A percentile compares a stretch with the other conserved stretches of the same genome.
These are phyloP conservation scores for Entomobrya multifasciata DNA, from an alignment of 2,888 invertebrate species.

Conservation along the genomic window DNA sequence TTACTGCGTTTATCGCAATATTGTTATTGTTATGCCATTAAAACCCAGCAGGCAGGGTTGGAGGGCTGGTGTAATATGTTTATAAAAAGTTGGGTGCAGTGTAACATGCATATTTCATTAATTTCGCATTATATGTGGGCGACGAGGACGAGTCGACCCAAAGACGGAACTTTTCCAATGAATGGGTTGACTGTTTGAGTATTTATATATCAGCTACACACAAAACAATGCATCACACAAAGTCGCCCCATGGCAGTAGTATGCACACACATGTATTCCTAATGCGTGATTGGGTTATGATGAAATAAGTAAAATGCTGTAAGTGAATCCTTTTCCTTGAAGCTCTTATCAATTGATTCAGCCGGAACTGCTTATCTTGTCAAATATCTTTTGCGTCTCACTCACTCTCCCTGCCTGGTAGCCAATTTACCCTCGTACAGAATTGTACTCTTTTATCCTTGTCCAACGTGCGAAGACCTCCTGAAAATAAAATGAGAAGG, in stretches of 20 bases:
- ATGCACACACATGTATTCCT: background rate
- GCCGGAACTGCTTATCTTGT: conserved; percentile 76
- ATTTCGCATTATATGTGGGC: conserved; percentile 22
- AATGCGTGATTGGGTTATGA: background rate
- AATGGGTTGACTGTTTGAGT: too few relatives aligned
- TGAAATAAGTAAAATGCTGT: conserved; percentile 35
- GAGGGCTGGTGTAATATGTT: background rate
- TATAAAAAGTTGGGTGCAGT: background rate
- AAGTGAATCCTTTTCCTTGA: conserved; percentile 59
- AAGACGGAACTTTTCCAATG: too few relatives aligned
- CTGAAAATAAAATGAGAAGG: background rate
- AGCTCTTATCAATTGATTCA: conserved; percentile 75
- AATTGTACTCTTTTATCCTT: background rate
- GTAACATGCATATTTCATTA: conserved; percentile 12
- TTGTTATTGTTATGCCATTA: background rate
- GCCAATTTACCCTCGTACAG: background rate
- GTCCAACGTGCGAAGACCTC: background rate
- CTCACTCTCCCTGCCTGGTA: conserved; percentile 42
- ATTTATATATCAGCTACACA: background rate
- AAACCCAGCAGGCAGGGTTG: background rate
- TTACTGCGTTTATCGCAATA: conserved; percentile 5
- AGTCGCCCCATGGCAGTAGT: background rate
- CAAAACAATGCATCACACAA: background rate
- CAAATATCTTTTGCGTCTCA: conserved; percentile 65
- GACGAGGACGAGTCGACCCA: background rate